Base-by-base conservation (phyloP, 2,797 vertebrate genomes). In the Rhinophrynus dorsalis region DNA sequence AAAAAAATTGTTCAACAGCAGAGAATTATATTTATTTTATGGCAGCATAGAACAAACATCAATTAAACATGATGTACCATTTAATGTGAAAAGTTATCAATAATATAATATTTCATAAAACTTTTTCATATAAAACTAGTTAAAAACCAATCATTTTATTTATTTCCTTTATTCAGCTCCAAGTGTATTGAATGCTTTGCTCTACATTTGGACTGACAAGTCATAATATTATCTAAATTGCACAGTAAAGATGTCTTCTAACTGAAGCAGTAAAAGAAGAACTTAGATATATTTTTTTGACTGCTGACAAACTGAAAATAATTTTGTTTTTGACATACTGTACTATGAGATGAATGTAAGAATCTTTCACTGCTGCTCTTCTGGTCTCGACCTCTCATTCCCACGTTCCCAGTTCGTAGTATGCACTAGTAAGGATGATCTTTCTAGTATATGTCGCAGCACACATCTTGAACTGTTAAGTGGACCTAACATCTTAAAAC, bases 171-270 rank as follows among this genome's bases (percentile, higher is more conserved):
- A 27, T 24, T 15, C 35, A 18, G 18, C 29, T 24, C 21, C 32
- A 38, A 59, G n/a, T 42, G 13, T 27, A 42, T 27, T 23, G 37
- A 27, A 44, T 15, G 44, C 10, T n/a, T 27, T 27, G 20, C n/a
- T 18, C 15, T 35, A 59, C 23, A 59, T 59, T 44, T 24, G 29
- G 44, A 18, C 8, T 59, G 38, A 29, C 37, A 59, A 29, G 37
- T 24, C 38, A 23, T 59, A 59, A 59, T 59, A 59, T 44, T 44
- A 59, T 59, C 7, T 59, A 42, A 59, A 59, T 29, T 24, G n/a
- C 38, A 20, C 37, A 42, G 37, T 44, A 38, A 59, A 44, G 42
- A 59, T 44, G 37, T 30, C 38, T 17, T 59, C n/a, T 44, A 9
- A 20, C 23, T 59, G 24, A 29, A 59, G 57, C 23, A 44, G 24